phyloP scores from a whole-genome alignment of 2,888 invertebrate species.

The Cerceris ruficornis region DNA sequence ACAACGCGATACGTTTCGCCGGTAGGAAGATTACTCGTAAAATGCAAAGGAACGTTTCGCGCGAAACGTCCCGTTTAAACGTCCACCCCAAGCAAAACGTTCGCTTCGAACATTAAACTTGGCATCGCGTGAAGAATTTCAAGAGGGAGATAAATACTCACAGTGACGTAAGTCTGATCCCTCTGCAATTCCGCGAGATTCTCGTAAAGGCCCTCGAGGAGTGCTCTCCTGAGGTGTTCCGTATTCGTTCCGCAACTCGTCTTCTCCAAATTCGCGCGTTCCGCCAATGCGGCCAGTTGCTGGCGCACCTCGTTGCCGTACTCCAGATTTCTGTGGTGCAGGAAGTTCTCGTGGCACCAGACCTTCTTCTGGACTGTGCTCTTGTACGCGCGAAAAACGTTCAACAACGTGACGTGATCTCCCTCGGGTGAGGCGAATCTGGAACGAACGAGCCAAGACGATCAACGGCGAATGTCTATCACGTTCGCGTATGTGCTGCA shows the following conservation, averaged over 20 bases:
- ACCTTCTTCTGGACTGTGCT: conserved; percentile 87
- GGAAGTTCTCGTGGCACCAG: conserved; percentile 95
- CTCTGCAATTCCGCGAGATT: conserved; percentile 92
- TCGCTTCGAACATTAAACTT: neutral
- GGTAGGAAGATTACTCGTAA: too few species aligned
- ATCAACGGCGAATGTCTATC: conserved; percentile 2
- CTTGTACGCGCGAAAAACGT: conserved; percentile 91
- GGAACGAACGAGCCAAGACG: conserved; percentile 55
- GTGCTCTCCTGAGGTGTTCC: conserved; percentile 85
- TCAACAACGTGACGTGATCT: conserved; percentile 95
- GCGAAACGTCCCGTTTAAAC: neutral
- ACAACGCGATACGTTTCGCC: too few species aligned
- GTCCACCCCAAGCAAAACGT: neutral
- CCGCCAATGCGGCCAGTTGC: conserved; percentile 86
- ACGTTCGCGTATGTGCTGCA: too few species aligned
- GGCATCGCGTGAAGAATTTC: neutral
- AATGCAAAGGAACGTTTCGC: neutral
- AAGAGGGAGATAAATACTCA: conserved; percentile 71
- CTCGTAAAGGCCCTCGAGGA: conserved; percentile 91
- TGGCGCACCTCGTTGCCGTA: conserved; percentile 91
- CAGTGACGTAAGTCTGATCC: conserved; percentile 88
- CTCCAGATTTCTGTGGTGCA: conserved; percentile 91
- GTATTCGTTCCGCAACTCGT: conserved; percentile 76
- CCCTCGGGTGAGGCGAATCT: conserved; percentile 94
- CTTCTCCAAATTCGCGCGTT: conserved; percentile 77